These are phyloP conservation scores for Mythimna pallens DNA, from an alignment of 2,888 invertebrate species.

Conservation along the genomic window DNA sequence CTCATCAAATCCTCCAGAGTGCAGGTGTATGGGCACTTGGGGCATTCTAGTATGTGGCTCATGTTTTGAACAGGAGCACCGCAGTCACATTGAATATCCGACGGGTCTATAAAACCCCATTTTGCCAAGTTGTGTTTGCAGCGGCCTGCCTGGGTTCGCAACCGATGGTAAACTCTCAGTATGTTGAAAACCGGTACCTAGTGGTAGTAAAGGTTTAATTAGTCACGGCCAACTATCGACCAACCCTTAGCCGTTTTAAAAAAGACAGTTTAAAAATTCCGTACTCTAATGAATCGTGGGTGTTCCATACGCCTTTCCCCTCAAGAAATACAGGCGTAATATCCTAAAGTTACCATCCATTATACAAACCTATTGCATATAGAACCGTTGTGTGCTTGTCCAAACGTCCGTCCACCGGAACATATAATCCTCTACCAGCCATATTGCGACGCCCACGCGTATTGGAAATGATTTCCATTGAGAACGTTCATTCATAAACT, in stretches of 20 bases:
- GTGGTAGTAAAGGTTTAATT: too few relatives aligned
- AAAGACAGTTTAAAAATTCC: neutral
- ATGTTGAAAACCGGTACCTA: too few relatives aligned
- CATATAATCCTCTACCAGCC: slow-evolving; percentile 43
- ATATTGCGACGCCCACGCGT: slow-evolving; percentile 37
- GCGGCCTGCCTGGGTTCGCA: too few relatives aligned
- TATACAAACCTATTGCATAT: slow-evolving; percentile 10
- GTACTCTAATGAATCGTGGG: neutral
- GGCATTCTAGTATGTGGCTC: too few relatives aligned
- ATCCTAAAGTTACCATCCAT: neutral
- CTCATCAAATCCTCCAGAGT: too few relatives aligned
- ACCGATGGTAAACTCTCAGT: too few relatives aligned
- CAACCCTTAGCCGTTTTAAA: neutral
- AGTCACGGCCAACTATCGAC: neutral
- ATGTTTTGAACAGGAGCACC: too few relatives aligned
- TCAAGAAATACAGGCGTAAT: too few relatives aligned
- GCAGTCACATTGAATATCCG: too few relatives aligned
- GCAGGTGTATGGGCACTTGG: too few relatives aligned
- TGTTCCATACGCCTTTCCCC: neutral
- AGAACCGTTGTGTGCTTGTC: slow-evolving; percentile 17
- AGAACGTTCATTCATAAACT: slow-evolving; percentile 60
- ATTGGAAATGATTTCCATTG: slow-evolving; percentile 49
- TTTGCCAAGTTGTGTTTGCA: too few relatives aligned
- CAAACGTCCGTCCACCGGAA: slow-evolving; percentile 34
- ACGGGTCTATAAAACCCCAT: too few relatives aligned